Base-by-base conservation (phyloP, 2,113 vertebrate species). In the Heterochromis multidens region DNA sequence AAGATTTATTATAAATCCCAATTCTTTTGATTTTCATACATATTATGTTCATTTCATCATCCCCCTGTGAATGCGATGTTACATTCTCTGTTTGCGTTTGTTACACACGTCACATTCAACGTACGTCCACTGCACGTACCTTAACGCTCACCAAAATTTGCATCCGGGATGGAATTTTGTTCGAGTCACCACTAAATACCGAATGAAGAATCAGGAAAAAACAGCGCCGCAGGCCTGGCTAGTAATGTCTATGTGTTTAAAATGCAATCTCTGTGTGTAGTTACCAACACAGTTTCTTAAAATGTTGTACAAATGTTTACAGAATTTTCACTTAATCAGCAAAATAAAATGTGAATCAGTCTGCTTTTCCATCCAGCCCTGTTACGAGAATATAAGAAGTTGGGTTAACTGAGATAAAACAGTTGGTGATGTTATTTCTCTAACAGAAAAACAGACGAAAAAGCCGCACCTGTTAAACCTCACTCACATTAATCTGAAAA, bases 1-100 rank as follows among this genome's bases (percentile, higher is more conserved):
- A 16, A 40, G 5, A 3, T 40, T 9, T 1, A 40, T 5, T 25
- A 7, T 40, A 40, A 65, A 65, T 0, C n/a, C 35, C 0, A 0
- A 40, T 40, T 65, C 35, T 40, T 65, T 40, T 3, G 35, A 65
- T 23, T 65, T 9, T 25, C 0, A 2, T 16, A 65, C 16, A 40
- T 9, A 65, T 65, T 23, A 40, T 0, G 62, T 25, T 40, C 23
- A 65, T 65, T 65, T 65, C 0, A 40, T 65, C n/a, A 0, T 40
- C 62, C 62, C 35, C 62, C 40, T 40, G 62, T 65, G 35, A 65
- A 65, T 16, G 33, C 12, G n/a, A 0, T 40, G 62, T 25, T 65
- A n/a, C n/a, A 65, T 40, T 40, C 62, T 65, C 62, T 0, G 2
- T 65, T 65, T 65, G n/a, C 0, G 2, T 65, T 65, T 65, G n/a